phyloP scores from a whole-genome alignment of 2,113 vertebrate species.

The Chrysemys picta region DNA sequence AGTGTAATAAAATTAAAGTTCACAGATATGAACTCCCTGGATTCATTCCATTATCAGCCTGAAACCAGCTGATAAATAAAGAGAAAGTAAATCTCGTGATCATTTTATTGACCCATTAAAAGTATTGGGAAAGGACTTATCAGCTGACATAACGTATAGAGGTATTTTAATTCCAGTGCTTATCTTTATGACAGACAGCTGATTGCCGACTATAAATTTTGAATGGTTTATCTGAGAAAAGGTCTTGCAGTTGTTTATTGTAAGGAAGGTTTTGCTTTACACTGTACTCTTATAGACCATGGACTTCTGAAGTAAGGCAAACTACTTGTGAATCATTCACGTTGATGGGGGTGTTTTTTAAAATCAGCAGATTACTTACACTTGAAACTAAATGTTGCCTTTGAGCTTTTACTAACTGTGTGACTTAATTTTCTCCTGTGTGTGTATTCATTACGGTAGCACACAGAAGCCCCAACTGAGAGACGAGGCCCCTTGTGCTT shows the following conservation, averaged over 20 bases:
- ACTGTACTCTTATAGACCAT: background rate
- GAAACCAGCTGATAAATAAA: slow-evolving; percentile 64
- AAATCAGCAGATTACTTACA: background rate
- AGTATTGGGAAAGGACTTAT: slow-evolving; percentile 52
- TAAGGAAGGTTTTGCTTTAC: background rate
- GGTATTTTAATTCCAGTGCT: slow-evolving; percentile 63
- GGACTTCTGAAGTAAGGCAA: background rate
- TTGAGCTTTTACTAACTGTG: background rate
- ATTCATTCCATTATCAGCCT: slow-evolving; percentile 38
- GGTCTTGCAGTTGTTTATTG: slow-evolving; percentile 11
- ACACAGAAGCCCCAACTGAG: background rate
- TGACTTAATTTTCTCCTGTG: background rate
- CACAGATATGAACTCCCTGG: slow-evolving; percentile 8
- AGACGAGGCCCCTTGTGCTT: background rate
- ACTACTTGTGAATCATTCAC: background rate
- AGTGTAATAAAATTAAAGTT: slow-evolving; percentile 27
- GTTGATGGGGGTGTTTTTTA: background rate
- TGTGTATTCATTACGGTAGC: background rate
- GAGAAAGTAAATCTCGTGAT: slow-evolving; percentile 61
- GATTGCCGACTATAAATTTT: slow-evolving; percentile 46
- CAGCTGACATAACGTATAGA: slow-evolving; percentile 59
- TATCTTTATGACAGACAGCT: slow-evolving; percentile 71
- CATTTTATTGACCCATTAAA: slow-evolving; percentile 72
- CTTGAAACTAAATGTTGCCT: background rate
- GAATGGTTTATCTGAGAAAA: slow-evolving; percentile 43